phyloP scores from a whole-genome alignment of 1,140 invertebrate species.

The Whitmania pigra region DNA sequence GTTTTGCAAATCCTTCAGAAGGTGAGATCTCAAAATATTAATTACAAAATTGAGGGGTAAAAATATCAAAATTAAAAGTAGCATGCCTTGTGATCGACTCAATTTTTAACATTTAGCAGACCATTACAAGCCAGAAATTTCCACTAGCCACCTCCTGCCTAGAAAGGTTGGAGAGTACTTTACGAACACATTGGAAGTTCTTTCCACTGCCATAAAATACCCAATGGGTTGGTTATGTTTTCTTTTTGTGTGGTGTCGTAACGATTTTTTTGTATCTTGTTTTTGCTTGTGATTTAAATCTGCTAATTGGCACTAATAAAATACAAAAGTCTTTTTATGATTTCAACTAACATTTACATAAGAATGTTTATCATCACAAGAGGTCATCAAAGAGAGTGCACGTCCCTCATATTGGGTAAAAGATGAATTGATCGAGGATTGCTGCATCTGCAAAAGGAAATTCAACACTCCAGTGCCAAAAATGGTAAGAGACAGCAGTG shows the following conservation, averaged over 20 bases:
- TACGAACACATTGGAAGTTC: constrained; percentile 39
- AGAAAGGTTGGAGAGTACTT: constrained; percentile 43
- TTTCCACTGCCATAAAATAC: constrained; percentile 42
- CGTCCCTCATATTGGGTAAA: constrained; percentile 67
- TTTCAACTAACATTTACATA: no score
- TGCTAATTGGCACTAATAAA: no score
- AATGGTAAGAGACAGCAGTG: neutral
- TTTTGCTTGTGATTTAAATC: no score
- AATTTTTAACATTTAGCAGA: constrained; percentile 20
- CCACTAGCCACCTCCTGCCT: constrained; percentile 31
- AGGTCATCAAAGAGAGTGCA: constrained; percentile 62
- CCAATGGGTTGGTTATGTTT: constrained; percentile 35
- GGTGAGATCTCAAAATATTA: constrained; percentile 33
- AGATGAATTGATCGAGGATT: constrained; percentile 55
- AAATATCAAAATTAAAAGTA: constrained; percentile 51
- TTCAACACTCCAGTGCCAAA: constrained; percentile 42
- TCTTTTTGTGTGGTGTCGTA: neutral
- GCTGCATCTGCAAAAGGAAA: constrained; percentile 51
- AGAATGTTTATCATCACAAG: constrained; percentile 35
- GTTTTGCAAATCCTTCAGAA: constrained; percentile 50
- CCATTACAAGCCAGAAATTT: neutral
- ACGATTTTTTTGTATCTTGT: no score
- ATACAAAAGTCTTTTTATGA: no score
- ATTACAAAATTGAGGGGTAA: constrained; percentile 52
- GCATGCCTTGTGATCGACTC: constrained; percentile 44